Evolutionary conservation across 1,140 invertebrate species (phyloP).

Genomic region (Saccostrea cuccullata): DNA sequence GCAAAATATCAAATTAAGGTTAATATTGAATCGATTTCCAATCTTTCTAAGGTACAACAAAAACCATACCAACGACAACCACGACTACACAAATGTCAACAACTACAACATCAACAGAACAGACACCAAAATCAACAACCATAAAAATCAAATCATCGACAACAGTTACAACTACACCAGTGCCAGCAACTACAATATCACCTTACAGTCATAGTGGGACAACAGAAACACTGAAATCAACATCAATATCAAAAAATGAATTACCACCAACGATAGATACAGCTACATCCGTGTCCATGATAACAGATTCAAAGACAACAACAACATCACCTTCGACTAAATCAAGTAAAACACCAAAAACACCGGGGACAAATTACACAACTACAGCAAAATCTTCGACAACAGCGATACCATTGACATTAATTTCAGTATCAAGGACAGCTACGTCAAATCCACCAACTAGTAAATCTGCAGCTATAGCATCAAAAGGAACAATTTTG

Average conservation of each 20-base stretch:
- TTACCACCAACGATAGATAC: background rate
- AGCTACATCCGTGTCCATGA: background rate
- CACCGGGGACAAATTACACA: too few species aligned
- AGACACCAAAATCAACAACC: background rate
- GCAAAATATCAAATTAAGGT: too few species aligned
- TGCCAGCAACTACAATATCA: background rate
- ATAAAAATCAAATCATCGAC: background rate
- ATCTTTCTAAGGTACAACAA: background rate
- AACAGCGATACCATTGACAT: too few species aligned
- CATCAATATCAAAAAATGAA: background rate
- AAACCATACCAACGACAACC: too few species aligned
- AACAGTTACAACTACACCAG: background rate
- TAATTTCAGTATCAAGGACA: too few species aligned
- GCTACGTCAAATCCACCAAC: background rate
- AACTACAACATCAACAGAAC: background rate
- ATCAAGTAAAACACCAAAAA: background rate
- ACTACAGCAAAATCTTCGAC: too few species aligned
- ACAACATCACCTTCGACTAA: background rate
- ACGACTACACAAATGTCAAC: background rate
- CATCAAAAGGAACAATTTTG: background rate
- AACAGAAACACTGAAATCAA: background rate
- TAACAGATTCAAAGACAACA: background rate
- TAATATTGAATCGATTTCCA: too few species aligned
- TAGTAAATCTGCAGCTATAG: background rate
- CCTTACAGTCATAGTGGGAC: background rate